Percentiles rank a stretch among this genome's conserved stretches.
Evolutionary conservation across 64 coral and sea anemone genomes (phyloP).

Genomic region (Montipora efflorescens): DNA sequence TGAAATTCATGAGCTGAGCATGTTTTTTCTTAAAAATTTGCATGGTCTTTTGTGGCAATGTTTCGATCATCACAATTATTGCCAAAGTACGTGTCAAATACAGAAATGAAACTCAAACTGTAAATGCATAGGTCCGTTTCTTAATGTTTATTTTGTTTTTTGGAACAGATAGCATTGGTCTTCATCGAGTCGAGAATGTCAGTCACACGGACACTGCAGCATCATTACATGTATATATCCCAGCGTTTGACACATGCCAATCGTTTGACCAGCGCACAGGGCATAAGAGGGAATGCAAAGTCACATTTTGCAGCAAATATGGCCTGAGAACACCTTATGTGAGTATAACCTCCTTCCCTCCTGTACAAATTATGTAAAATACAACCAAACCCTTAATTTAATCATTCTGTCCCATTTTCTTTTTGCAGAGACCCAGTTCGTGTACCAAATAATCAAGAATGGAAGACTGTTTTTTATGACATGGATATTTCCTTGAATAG

Average conservation of each 20-base stretch:
- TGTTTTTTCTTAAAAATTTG: too few relatives aligned
- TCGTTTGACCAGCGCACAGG: constrained; percentile 97
- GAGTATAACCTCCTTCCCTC: not conserved
- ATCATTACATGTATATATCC: constrained; percentile 91
- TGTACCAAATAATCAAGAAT: not conserved
- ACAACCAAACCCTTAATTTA: too few relatives aligned
- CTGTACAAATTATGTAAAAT: not conserved
- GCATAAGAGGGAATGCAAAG: constrained; percentile 81
- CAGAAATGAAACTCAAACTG: too few relatives aligned
- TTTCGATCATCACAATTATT: too few relatives aligned
- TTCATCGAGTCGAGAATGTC: constrained; percentile 92
- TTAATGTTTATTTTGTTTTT: not conserved
- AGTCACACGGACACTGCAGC: constrained; percentile 89
- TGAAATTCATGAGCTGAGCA: too few relatives aligned
- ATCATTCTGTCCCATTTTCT: not conserved
- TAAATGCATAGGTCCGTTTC: too few relatives aligned
- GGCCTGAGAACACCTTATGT: constrained; percentile 84
- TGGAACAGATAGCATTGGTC: constrained; percentile 83
- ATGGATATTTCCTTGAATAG: not conserved
- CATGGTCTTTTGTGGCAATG: too few relatives aligned
- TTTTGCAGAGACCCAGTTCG: constrained; percentile 29
- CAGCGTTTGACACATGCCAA: constrained; percentile 93
- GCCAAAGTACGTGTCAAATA: too few relatives aligned
- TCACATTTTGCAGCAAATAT: constrained; percentile 96
- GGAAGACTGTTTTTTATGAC: not conserved